A percentile compares a stretch with the other conserved stretches of the same genome.
phyloP scores from a whole-genome alignment of 2,888 invertebrate species.

The Nephrotoma flavescens region DNA sequence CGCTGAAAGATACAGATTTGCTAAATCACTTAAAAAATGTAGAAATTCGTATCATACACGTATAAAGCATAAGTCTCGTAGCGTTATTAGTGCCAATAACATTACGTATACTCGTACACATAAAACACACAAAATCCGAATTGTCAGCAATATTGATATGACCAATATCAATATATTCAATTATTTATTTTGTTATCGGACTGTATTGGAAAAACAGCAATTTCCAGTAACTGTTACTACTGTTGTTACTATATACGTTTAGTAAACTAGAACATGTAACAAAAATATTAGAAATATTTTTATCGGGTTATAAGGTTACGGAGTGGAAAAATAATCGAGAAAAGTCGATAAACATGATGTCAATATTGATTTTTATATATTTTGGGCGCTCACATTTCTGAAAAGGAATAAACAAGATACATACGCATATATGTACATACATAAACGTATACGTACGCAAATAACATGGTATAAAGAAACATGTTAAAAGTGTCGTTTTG shows the following conservation, averaged over 20 bases:
- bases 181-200: not conserved
- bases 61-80: too few relatives aligned
- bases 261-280: not conserved
- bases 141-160: not conserved
- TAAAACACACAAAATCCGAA: not conserved
- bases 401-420: not conserved
- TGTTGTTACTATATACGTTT: not conserved
- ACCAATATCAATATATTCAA: not conserved
- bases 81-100: too few relatives aligned
- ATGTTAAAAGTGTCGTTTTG: not conserved
- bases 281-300: not conserved
- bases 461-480: not conserved
- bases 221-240: not conserved
- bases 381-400: not conserved
- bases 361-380: not conserved
- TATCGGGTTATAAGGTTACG: too few relatives aligned
- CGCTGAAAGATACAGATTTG: too few relatives aligned
- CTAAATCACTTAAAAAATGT: too few relatives aligned
- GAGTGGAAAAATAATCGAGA: not conserved
- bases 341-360: not conserved
- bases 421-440: not conserved
- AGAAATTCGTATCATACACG: too few relatives aligned
- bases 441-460: not conserved
- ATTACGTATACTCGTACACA: too few relatives aligned
- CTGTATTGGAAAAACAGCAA: not conserved